phyloP scores from a whole-genome alignment of 2,888 invertebrate genomes.

The Antheraea assamensis region DNA sequence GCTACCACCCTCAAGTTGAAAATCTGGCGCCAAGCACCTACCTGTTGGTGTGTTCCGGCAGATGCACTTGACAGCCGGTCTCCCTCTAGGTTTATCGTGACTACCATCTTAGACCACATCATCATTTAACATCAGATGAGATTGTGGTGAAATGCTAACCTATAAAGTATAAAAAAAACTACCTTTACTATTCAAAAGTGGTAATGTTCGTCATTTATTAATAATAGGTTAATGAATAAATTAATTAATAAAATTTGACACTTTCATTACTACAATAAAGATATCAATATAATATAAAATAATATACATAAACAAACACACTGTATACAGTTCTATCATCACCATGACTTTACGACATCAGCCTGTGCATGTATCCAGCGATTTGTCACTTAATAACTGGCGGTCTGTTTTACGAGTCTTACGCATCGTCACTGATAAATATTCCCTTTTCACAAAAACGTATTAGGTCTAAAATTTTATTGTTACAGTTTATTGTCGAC shows the following conservation, averaged over 20 bases:
- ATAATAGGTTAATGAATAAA: neutral
- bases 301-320: constrained; percentile 19
- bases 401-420: constrained; percentile 63
- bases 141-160: no score
- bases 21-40: no score
- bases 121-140: no score
- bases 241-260: no score
- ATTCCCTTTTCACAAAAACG: constrained; percentile 64
- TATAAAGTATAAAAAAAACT: no score
- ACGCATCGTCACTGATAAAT: constrained; percentile 52
- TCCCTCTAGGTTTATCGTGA: no score
- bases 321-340: constrained; percentile 68
- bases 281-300: constrained; percentile 37
- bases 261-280: constrained; percentile 7
- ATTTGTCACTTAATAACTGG: constrained; percentile 73
- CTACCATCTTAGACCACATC: no score
- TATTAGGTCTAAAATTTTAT: constrained; percentile 66
- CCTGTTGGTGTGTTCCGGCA: no score
- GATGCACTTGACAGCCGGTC: no score
- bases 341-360: constrained; percentile 62
- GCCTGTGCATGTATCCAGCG: constrained; percentile 58
- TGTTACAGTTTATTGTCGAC: constrained; percentile 62
- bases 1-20: no score
- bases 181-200: no score
- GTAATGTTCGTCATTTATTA: neutral